Conservation (phyloP, 2,888 invertebrate species). For the Ashinkailepas kermadecensis region DNA sequence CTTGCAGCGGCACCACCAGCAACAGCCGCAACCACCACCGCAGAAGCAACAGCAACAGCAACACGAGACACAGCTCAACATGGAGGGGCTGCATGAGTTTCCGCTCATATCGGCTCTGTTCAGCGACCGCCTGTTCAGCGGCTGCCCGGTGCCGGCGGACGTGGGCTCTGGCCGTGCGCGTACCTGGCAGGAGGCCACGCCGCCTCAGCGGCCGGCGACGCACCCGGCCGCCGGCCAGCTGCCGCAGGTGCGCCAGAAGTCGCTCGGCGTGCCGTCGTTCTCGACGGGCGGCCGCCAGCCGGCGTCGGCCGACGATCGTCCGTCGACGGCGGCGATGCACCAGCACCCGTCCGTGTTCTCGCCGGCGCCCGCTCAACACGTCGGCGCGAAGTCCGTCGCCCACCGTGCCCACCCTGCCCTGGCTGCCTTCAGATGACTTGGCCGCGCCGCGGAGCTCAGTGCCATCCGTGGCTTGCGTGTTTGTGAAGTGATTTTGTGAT, state of each 20-base stretch:
- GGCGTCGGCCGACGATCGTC: not conserved
- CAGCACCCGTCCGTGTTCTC: not conserved
- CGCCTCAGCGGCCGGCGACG: not conserved
- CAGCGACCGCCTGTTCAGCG: constrained; percentile 72
- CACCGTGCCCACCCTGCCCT: not conserved
- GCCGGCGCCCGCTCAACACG: not conserved
- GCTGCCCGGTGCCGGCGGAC: no score
- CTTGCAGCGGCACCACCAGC: not conserved
- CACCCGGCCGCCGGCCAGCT: not conserved
- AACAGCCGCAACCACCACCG: not conserved
- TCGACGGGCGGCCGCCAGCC: not conserved
- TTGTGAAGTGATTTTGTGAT: constrained; percentile 1
- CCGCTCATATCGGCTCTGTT: constrained; percentile 88
- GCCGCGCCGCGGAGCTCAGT: not conserved
- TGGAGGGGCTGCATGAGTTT: constrained; percentile 59
- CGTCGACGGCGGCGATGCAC: not conserved
- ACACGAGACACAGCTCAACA: constrained; percentile 26
- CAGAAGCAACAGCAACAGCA: not conserved
- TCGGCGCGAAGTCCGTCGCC: not conserved
- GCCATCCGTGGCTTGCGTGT: not conserved
- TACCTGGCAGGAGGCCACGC: not conserved
- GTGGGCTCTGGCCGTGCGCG: not conserved
- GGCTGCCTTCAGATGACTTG: not conserved
- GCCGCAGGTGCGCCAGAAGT: not conserved
- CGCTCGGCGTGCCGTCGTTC: not conserved